Base-by-base conservation (phyloP, 2,113 vertebrate species). In the Xenopus tropicalis region DNA sequence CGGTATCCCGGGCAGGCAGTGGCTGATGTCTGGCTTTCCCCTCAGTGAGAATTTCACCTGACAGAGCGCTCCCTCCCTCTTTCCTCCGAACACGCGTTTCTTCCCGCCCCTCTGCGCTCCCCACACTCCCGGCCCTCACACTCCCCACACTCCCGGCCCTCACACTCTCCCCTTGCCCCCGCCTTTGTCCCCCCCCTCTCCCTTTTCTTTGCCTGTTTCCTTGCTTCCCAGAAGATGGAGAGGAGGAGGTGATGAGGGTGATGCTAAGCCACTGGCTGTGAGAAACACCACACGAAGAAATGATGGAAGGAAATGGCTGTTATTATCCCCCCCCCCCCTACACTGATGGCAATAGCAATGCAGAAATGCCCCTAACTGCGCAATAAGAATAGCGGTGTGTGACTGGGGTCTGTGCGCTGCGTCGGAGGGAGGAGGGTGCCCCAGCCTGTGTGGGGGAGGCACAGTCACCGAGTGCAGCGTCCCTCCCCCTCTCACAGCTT, bases 391-490 rank as follows among this genome's bases (percentile, higher is more conserved):
- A 16, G 59, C 3, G 59, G 25, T 11, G 25, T 20, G 29, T 52
- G 22, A 74, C 52, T 51, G 57, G 71, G 51, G 71, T 48, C 71
- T 44, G 43, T 44, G 52, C 71, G 42, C 25, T 24, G 43, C 3
- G 61, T 19, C 5, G 43, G 43, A 13, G 25, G 63, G n/a, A 62
- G 48, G 52, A 61, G 65, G 70, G 46, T 72, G 46, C 61, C 61
- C 65, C 37, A 25, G n/a, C n/a, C n/a, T 42, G 71, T 73, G 61
- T 58, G 62, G 29, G 48, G 62, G 71, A 66, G 71, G 71, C 51
- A 56, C 71, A 66, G 71, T 65, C 62, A 58, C 62, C 66, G 62
- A 16, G 71, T 66, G 62, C 71, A 71, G 62, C 71, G 71, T 73
- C 37, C 57, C 62, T n/a, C 64, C 54, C 37, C 48, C 56, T 56